A percentile compares a stretch with the other conserved stretches of the same genome.
Evolutionary conservation across 2,797 vertebrate species (phyloP).

Genomic region (Gallinago stenura): DNA sequence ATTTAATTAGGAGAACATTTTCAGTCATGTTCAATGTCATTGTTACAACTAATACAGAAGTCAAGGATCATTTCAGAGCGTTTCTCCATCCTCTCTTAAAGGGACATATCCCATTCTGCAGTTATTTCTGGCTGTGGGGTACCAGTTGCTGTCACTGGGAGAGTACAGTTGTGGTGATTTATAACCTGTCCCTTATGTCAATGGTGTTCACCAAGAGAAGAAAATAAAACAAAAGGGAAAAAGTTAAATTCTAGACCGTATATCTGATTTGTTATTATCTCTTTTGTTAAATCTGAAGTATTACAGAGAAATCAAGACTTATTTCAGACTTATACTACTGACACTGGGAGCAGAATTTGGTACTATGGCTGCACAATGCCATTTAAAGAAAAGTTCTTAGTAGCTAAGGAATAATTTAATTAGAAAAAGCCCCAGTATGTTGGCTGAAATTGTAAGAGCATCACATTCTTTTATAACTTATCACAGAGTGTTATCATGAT

Average conservation of each 20-base stretch:
- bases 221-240: neutral
- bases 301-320: neutral
- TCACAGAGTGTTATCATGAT: neutral
- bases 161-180: neutral
- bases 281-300: neutral
- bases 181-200: neutral
- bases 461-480: neutral
- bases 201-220: neutral
- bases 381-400: neutral
- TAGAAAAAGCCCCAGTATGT: neutral
- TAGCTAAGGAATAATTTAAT: neutral
- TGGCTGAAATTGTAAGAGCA: neutral
- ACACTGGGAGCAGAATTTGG: neutral
- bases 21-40: neutral
- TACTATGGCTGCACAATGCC: neutral
- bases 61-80: neutral
- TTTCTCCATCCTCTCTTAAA: neutral
- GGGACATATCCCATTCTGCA: neutral
- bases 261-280: too few relatives aligned
- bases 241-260: neutral
- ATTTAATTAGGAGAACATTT: slow-evolving; percentile 49
- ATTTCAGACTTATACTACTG: neutral
- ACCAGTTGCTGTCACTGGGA: neutral
- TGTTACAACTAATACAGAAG: slow-evolving; percentile 1
- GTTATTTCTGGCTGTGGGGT: neutral